A percentile compares a stretch with the other conserved stretches of the same genome.
phyloP scores from a whole-genome alignment of 2,797 vertebrate species.

The Urocyon cinereoargenteus region DNA sequence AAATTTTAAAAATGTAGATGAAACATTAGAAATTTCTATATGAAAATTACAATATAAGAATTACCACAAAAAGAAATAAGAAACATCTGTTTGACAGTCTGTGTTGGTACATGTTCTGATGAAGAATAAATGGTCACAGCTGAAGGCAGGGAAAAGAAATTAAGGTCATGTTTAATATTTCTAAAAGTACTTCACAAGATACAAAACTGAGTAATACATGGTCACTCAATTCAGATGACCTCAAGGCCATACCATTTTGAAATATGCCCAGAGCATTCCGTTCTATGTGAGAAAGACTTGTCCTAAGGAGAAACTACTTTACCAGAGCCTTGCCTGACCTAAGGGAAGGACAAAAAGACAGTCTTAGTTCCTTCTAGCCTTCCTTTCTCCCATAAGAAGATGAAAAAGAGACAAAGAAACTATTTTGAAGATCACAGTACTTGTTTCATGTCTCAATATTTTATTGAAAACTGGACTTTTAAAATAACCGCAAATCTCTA shows the following conservation, averaged over 20 bases:
- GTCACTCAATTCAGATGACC: too few species aligned
- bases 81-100: too few species aligned
- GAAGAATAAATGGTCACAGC: too few species aligned
- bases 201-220: too few species aligned
- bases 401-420: neutral
- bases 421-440: neutral
- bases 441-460: neutral
- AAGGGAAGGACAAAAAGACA: neutral
- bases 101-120: too few species aligned
- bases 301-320: neutral
- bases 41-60: conserved; percentile 35
- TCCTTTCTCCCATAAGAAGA: neutral
- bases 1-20: neutral
- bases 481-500: too few species aligned
- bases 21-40: neutral
- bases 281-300: neutral
- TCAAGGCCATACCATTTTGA: too few species aligned
- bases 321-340: neutral
- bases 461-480: neutral
- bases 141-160: too few species aligned
- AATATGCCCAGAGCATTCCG: too few species aligned
- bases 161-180: too few species aligned
- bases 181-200: too few species aligned
- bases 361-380: neutral
- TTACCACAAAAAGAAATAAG: too few species aligned